These are phyloP conservation scores for Eupithecia tripunctaria DNA, from an alignment of 2,888 invertebrate genomes.

Conservation along the genomic window DNA sequence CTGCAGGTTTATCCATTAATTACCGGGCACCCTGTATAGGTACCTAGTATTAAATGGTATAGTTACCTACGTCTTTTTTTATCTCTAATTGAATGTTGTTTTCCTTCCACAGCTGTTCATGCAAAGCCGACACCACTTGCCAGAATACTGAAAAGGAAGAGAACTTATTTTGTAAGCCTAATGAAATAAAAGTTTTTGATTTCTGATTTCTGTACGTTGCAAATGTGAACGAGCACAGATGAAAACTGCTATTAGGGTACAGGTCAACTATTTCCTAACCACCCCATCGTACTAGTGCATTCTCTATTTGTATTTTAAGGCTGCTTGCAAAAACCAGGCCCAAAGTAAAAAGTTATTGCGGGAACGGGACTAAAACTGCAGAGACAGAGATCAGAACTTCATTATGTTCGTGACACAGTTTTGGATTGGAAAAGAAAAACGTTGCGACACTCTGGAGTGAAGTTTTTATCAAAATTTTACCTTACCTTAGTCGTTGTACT, in stretches of 20 bases:
- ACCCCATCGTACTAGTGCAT: not conserved
- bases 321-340: not conserved
- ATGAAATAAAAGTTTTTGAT: not conserved
- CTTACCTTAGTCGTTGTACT: not conserved
- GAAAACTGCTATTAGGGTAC: not conserved
- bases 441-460: not conserved
- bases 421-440: not conserved
- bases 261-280: not conserved
- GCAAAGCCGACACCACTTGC: not conserved
- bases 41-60: too few relatives aligned
- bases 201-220: not conserved
- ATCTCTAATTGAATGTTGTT: not conserved
- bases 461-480: not conserved
- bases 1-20: too few relatives aligned
- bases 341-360: not conserved
- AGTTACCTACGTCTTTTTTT: not conserved
- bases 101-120: not conserved
- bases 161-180: not conserved
- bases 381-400: not conserved
- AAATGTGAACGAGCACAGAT: not conserved
- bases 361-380: not conserved
- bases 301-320: not conserved
- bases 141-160: not conserved
- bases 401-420: not conserved
- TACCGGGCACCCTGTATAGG: too few relatives aligned